These are phyloP conservation scores for Monopis laevigella DNA, from an alignment of 2,888 invertebrate genomes.

Conservation along the genomic window DNA sequence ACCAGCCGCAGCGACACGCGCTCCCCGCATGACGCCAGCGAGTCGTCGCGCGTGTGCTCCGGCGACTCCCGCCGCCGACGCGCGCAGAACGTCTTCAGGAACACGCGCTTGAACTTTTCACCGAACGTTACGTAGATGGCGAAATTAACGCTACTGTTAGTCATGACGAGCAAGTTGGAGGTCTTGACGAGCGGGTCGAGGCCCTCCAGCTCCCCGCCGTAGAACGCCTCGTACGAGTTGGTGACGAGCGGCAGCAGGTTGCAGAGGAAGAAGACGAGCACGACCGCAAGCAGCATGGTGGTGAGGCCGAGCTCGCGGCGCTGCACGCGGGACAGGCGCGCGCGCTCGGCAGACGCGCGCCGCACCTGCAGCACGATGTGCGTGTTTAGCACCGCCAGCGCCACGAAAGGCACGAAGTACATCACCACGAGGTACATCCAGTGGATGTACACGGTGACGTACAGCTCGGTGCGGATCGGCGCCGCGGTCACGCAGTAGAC, in stretches of 20 bases:
- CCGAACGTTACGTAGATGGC: slow-evolving; percentile 98
- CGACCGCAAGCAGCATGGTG: slow-evolving; percentile 94
- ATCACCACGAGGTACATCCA: slow-evolving; percentile 95
- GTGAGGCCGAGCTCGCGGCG: slow-evolving; percentile 93
- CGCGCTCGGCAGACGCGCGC: slow-evolving; percentile 89
- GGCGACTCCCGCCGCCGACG: slow-evolving; percentile 70
- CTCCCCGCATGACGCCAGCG: slow-evolving; percentile 81
- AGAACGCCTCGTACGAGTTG: slow-evolving; percentile 86
- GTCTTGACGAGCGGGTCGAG: slow-evolving; percentile 77
- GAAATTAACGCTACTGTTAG: slow-evolving; percentile 98
- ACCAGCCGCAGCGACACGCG: slow-evolving; percentile 72
- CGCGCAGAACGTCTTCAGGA: slow-evolving; percentile 81
- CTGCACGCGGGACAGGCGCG: slow-evolving; percentile 87
- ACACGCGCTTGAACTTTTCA: slow-evolving; percentile 92
- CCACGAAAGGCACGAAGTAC: slow-evolving; percentile 91
- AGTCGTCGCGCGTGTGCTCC: slow-evolving; percentile 80
- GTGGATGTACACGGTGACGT: slow-evolving; percentile 89
- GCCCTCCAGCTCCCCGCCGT: slow-evolving; percentile 38
- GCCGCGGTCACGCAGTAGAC: slow-evolving; percentile 79
- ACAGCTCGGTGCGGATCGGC: slow-evolving; percentile 74
- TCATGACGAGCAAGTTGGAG: slow-evolving; percentile 92
- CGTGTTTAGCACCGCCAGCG: slow-evolving; percentile 88
- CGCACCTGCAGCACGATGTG: slow-evolving; percentile 92
- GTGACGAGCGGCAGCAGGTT: slow-evolving; percentile 88
- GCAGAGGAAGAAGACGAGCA: slow-evolving; percentile 93